Evolutionary conservation across 2,113 vertebrate genomes (phyloP).

Genomic region (Engraulis encrasicolus): DNA sequence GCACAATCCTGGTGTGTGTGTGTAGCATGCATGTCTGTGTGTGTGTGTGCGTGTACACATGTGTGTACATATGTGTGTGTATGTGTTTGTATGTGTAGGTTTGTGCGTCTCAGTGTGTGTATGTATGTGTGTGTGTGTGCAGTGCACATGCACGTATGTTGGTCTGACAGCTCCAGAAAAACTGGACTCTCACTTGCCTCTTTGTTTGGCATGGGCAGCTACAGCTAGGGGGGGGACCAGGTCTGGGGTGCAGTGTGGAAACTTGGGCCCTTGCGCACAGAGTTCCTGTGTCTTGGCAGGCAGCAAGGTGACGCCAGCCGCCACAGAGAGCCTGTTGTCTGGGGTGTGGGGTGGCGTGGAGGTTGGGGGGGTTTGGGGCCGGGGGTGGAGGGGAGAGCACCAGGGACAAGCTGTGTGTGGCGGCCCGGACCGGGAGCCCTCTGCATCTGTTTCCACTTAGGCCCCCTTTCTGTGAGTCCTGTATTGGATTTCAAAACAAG

Average conservation of each 20-base stretch:
- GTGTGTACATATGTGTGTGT: neutral
- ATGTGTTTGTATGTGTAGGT: neutral
- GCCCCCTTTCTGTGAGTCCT: slow-evolving; percentile 45
- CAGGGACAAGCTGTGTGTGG: slow-evolving; percentile 60
- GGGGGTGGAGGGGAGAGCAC: slow-evolving; percentile 25
- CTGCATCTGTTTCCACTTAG: slow-evolving; percentile 76
- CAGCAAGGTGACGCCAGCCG: slow-evolving; percentile 71
- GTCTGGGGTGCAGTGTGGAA: slow-evolving; percentile 57
- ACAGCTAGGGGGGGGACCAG: too few relatives aligned
- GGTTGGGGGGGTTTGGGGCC: too few relatives aligned
- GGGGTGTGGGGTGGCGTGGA: too few relatives aligned
- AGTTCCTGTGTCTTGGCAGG: slow-evolving; percentile 68
- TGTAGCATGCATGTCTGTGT: neutral
- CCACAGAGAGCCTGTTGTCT: slow-evolving; percentile 77
- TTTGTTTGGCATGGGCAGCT: slow-evolving; percentile 53
- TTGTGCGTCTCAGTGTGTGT: neutral
- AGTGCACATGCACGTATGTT: slow-evolving; percentile 10
- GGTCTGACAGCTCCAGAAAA: slow-evolving; percentile 5
- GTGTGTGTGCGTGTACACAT: slow-evolving; percentile 27
- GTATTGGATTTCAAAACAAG: slow-evolving; percentile 63
- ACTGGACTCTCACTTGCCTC: slow-evolving; percentile 26
- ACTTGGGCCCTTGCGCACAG: slow-evolving; percentile 64
- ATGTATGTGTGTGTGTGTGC: slow-evolving; percentile 11
- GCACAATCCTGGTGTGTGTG: neutral
- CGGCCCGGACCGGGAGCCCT: too few relatives aligned